These are phyloP conservation scores for Zaprionus camerounensis DNA, from an alignment of 1,140 invertebrate species.

Conservation along the genomic window DNA sequence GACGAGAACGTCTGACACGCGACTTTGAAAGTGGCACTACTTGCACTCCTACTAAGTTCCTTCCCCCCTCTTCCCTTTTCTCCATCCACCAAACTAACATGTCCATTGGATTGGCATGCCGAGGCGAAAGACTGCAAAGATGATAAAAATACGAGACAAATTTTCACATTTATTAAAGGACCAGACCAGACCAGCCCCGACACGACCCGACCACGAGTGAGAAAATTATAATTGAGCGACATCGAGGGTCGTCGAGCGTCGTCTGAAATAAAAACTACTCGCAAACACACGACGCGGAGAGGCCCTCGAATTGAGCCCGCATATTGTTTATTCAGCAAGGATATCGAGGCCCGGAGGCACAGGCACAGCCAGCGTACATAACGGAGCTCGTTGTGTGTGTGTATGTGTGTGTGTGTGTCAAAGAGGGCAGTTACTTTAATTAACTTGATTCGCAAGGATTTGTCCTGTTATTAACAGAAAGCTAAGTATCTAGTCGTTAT, in stretches of 20 bases:
- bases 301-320: constrained; percentile 40
- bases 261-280: constrained; percentile 44
- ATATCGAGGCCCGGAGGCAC: constrained; percentile 46
- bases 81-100: neutral
- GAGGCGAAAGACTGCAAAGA: constrained; percentile 11
- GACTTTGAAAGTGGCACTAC: constrained; percentile 42
- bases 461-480: constrained; percentile 8
- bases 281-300: constrained; percentile 6
- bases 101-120: constrained; percentile 46
- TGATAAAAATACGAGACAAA: constrained; percentile 22
- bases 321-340: constrained; percentile 60
- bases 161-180: constrained; percentile 53
- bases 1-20: constrained; percentile 27
- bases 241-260: constrained; percentile 25
- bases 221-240: constrained; percentile 53
- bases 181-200: constrained; percentile 4
- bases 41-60: neutral
- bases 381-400: neutral
- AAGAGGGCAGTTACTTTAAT: constrained; percentile 33
- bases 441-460: neutral
- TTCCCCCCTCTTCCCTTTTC: neutral
- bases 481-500: neutral
- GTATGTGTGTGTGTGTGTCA: neutral
- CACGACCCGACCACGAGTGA: constrained; percentile 21
- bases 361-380: constrained; percentile 30